phyloP scores from a whole-genome alignment of 2,113 vertebrate genomes.

The Apteryx owenii region DNA sequence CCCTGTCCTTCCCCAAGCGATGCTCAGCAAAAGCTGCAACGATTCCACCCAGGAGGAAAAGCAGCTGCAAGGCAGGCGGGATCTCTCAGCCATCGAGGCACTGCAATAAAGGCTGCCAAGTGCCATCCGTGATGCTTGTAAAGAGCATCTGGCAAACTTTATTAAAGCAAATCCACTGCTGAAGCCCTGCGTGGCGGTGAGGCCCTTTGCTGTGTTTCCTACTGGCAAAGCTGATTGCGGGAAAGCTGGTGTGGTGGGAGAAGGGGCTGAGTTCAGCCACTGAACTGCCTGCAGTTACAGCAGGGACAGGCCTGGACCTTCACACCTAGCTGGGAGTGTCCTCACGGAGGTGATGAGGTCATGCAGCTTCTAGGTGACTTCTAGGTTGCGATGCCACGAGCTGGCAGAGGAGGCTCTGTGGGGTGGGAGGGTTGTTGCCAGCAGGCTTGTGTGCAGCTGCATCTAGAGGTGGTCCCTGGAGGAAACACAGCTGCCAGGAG shows the following conservation, averaged over 20 bases:
- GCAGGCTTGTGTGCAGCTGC: too few relatives aligned
- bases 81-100: not conserved
- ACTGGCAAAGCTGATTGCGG: not conserved
- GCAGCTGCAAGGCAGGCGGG: not conserved
- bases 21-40: not conserved
- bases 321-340: not conserved
- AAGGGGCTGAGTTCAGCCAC: not conserved
- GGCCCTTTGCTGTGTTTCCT: not conserved
- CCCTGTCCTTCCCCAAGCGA: not conserved
- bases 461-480: not conserved
- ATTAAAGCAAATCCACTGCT: rapidly evolving
- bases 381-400: not conserved
- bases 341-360: not conserved
- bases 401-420: too few relatives aligned
- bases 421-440: too few relatives aligned
- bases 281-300: not conserved
- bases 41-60: not conserved
- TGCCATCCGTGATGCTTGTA: not conserved
- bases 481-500: not conserved
- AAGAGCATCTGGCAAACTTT: not conserved
- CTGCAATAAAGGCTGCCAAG: not conserved
- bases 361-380: not conserved
- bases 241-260: not conserved
- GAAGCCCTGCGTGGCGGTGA: rapidly evolving
- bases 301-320: not conserved